Evolutionary conservation across 2,113 vertebrate genomes (phyloP).

Genomic region (Cercocebus atys): DNA sequence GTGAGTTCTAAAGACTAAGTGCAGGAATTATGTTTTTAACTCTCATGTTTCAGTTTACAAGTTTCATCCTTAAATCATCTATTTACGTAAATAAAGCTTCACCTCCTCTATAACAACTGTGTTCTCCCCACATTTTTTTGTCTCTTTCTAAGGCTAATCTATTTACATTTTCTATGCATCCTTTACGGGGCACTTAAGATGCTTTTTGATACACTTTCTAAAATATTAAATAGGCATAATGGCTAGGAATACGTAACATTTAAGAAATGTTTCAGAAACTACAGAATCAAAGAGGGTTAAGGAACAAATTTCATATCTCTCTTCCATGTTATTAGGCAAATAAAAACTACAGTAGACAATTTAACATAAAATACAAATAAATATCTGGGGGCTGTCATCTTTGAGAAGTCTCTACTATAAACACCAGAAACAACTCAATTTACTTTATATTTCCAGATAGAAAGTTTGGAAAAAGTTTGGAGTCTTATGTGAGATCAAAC

Average conservation of each 20-base stretch:
- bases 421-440: constrained; percentile 1
- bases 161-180: constrained; percentile 51
- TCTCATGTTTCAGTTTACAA: constrained; percentile 10
- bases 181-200: constrained; percentile 42
- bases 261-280: constrained; percentile 29
- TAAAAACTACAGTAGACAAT: constrained; percentile 42
- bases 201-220: constrained; percentile 40
- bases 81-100: constrained; percentile 39
- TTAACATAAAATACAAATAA: constrained; percentile 42
- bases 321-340: constrained; percentile 28
- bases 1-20: constrained; percentile 20
- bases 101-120: constrained; percentile 32
- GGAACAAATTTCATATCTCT: constrained; percentile 14
- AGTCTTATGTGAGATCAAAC: constrained; percentile 9
- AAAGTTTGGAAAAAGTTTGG: background rate
- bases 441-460: background rate
- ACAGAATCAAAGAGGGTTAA: constrained; percentile 10
- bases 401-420: background rate
- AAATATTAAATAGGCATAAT: background rate
- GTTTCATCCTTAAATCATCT: constrained; percentile 36
- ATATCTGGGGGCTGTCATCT: background rate
- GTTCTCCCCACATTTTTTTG: background rate
- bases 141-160: constrained; percentile 54
- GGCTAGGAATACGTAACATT: constrained; percentile 43
- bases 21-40: constrained; percentile 45